These are phyloP conservation scores for Acrossocheilus wenchowensis DNA, from an alignment of 2,797 vertebrate species.

Conservation along the genomic window DNA sequence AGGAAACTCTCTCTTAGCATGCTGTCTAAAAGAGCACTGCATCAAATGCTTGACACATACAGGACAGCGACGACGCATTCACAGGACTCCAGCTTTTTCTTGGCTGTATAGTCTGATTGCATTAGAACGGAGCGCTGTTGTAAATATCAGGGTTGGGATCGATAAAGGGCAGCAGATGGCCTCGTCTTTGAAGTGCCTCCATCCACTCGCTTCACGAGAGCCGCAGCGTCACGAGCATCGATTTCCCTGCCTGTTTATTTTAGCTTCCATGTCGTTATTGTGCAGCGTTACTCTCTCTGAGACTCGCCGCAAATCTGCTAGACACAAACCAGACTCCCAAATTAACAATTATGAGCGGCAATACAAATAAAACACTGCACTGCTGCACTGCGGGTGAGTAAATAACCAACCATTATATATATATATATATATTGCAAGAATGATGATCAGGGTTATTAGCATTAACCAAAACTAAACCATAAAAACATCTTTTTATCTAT, in stretches of 20 bases:
- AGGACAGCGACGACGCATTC: background rate
- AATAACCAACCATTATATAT: background rate
- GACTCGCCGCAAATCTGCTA: background rate
- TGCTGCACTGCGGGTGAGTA: background rate
- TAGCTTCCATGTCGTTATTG: conserved; percentile 32
- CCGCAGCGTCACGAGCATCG: background rate
- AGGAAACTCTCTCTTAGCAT: background rate
- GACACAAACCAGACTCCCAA: background rate
- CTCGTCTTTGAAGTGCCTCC: conserved; percentile 28
- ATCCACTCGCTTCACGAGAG: conserved; percentile 17
- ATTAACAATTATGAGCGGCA: background rate
- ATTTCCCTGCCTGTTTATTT: conserved; percentile 56
- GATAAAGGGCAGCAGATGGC: conserved; percentile 54
- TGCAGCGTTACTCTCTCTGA: conserved; percentile 1
- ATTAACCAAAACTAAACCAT: background rate
- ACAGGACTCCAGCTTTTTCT: background rate
- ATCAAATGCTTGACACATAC: background rate
- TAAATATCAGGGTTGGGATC: conserved; percentile 52
- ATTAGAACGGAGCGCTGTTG: conserved; percentile 57
- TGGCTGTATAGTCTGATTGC: conserved; percentile 53
- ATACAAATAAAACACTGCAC: background rate
- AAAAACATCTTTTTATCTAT: no score
- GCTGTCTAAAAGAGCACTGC: background rate
- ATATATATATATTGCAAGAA: background rate
- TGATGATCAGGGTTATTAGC: background rate